phyloP scores from a whole-genome alignment of 2,797 vertebrate species.

The Cyclura pinguis region DNA sequence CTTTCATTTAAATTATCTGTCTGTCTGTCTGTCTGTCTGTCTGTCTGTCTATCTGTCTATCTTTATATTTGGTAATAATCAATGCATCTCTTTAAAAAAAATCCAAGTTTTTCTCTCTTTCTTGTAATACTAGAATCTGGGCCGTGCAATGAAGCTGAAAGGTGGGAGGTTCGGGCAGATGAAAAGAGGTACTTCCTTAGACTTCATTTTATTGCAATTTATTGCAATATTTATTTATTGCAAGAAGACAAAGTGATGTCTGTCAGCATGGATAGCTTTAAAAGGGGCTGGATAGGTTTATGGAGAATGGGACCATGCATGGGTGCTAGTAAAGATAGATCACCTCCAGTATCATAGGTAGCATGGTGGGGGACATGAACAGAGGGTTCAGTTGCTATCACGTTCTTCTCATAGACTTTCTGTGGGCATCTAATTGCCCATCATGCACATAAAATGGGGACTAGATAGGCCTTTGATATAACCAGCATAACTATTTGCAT shows the following conservation, averaged over 20 bases:
- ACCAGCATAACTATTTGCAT: neutral
- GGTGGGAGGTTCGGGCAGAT: neutral
- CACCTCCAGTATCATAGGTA: neutral
- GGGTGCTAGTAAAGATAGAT: neutral
- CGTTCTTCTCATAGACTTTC: neutral
- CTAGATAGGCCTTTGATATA: neutral
- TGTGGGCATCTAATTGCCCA: neutral
- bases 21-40: no score
- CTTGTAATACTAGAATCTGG: neutral
- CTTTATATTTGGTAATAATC: neutral
- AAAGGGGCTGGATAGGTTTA: neutral
- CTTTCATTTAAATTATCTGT: neutral
- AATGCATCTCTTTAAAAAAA: neutral
- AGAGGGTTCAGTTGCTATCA: neutral
- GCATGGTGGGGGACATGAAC: neutral
- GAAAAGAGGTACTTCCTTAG: no score
- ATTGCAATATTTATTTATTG: no score
- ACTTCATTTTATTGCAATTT: no score
- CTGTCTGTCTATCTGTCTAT: neutral
- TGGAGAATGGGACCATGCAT: neutral
- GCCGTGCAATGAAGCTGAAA: neutral
- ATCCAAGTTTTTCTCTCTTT: neutral
- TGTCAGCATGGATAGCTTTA: no score
- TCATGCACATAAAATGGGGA: neutral
- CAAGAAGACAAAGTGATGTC: no score